These are phyloP conservation scores for Phrynosoma blainvillii DNA, from an alignment of 2,113 vertebrate species.

Conservation along the genomic window DNA sequence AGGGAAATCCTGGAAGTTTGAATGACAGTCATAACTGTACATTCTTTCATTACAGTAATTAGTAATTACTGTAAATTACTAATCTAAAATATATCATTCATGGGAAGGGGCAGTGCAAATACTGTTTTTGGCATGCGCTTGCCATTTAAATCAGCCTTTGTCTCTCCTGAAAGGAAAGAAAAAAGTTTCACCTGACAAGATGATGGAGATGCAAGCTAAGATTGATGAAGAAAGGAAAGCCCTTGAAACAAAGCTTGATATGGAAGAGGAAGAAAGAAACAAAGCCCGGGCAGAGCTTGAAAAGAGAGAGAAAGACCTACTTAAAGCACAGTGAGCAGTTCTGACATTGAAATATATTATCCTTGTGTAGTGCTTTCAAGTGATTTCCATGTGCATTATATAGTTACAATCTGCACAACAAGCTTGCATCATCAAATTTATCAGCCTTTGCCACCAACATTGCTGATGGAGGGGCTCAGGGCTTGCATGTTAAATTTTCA, in stretches of 20 bases:
- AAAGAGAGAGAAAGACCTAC: slow-evolving; percentile 95
- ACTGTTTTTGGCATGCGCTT: not conserved
- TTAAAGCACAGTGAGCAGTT: slow-evolving; percentile 95
- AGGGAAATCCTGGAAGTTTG: slow-evolving; percentile 5
- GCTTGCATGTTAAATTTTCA: not conserved
- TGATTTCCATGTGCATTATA: not conserved
- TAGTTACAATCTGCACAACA: not conserved
- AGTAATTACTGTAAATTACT: not conserved
- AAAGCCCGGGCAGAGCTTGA: slow-evolving; percentile 96
- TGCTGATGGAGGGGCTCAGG: not conserved
- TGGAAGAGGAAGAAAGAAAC: slow-evolving; percentile 99
- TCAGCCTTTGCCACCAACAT: not conserved
- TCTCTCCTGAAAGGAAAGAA: slow-evolving; percentile 86
- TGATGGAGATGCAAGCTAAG: slow-evolving; percentile 98
- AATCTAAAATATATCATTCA: not conserved
- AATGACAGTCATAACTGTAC: not conserved
- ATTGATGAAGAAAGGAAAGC: slow-evolving; percentile 97
- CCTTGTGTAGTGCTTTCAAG: not conserved
- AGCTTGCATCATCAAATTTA: not conserved
- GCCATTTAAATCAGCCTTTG: not conserved
- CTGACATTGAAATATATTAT: not conserved
- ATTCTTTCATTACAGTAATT: not conserved
- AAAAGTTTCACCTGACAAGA: slow-evolving; percentile 97
- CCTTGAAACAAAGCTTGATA: slow-evolving; percentile 97
- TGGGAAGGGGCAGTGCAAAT: not conserved